phyloP scores from a whole-genome alignment of 2,888 invertebrate species.

The Neoscelio sp. region DNA sequence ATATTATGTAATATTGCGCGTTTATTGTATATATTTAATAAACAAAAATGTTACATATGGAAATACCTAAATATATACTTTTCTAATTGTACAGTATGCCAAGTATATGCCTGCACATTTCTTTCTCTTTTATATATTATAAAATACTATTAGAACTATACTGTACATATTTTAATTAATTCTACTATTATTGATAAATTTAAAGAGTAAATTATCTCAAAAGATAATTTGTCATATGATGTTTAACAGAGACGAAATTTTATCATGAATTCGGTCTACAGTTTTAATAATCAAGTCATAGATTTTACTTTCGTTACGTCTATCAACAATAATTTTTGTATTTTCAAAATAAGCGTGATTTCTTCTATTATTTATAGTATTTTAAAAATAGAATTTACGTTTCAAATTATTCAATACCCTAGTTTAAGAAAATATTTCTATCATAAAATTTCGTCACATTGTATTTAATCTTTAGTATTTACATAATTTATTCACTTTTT shows the following conservation, averaged over 20 bases:
- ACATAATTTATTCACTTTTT: slow-evolving; percentile 15
- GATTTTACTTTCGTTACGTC: slow-evolving; percentile 4
- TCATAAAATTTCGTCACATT: slow-evolving; percentile 16
- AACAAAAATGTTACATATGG: no score
- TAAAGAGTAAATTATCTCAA: no score
- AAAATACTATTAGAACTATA: no score
- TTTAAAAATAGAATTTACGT: slow-evolving; percentile 41
- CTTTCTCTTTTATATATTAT: no score
- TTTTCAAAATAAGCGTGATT: slow-evolving; percentile 44
- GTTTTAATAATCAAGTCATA: slow-evolving; percentile 9
- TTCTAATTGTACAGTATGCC: no score
- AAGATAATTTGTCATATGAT: no score
- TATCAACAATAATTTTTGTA: slow-evolving; percentile 31
- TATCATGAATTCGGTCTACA: slow-evolving; percentile 4
- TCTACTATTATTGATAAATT: no score
- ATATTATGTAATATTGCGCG: no score
- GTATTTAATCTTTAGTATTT: slow-evolving; percentile 14
- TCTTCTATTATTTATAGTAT: slow-evolving; percentile 23
- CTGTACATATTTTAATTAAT: no score
- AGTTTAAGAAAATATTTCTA: slow-evolving; percentile 52
- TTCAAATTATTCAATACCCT: slow-evolving; percentile 25
- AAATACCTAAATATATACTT: no score
- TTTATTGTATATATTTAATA: no score
- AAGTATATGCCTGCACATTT: no score
- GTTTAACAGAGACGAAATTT: slow-evolving; percentile 1